A percentile compares a stretch with the other conserved stretches of the same genome.
phyloP scores from a whole-genome alignment of 2,888 invertebrate genomes.

The Lasioglossum pauxillum region DNA sequence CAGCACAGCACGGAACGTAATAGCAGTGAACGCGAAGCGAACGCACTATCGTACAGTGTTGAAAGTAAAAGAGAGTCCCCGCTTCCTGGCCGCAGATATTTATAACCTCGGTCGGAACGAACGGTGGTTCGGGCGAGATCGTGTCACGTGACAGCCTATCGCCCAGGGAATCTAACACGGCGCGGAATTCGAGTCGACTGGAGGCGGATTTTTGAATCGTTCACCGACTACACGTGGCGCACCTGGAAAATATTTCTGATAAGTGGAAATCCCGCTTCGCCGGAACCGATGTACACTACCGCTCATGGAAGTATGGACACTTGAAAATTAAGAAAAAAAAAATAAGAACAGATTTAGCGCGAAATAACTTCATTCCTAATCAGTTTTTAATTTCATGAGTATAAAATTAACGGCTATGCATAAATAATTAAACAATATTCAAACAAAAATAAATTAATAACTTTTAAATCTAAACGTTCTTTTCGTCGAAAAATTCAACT shows the following conservation, averaged over 20 bases:
- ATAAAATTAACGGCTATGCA: no score
- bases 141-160: constrained; percentile 73
- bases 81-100: constrained; percentile 86
- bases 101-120: constrained; percentile 87
- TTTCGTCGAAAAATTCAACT: no score
- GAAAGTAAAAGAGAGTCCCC: constrained; percentile 88
- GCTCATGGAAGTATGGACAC: no score
- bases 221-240: background rate
- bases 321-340: no score
- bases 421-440: no score
- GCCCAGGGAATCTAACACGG: constrained; percentile 42
- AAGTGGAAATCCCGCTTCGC: background rate
- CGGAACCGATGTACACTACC: background rate
- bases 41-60: constrained; percentile 83
- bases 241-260: constrained; percentile 25
- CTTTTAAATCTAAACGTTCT: no score
- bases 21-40: constrained; percentile 66
- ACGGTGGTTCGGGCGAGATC: constrained; percentile 50
- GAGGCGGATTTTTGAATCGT: constrained; percentile 9
- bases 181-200: constrained; percentile 66
- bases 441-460: no score
- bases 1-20: constrained; percentile 72
- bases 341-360: no score
- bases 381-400: no score
- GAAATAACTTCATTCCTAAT: no score